Base-by-base conservation (phyloP, 2,797 vertebrate species). In the Scolopax bukidnonensis region DNA sequence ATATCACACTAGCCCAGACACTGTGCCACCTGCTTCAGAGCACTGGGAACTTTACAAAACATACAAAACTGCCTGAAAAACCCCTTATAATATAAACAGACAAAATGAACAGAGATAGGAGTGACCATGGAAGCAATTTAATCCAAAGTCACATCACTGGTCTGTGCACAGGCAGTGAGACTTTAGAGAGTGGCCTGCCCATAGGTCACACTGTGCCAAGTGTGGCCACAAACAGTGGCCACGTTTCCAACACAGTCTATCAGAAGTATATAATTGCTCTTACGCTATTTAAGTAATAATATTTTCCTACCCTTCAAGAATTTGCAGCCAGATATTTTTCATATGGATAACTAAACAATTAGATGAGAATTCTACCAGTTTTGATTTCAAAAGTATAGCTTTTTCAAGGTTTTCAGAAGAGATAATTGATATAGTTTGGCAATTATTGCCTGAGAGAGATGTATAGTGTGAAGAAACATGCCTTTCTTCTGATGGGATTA, bases 361-460 rank as follows among this genome's bases (percentile, higher is more conserved):
- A 80, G 50, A 74, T 51, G 61, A 67, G 92, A 92, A 60, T 51
- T 88, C 16, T 64, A 13, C 64, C 70, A 24, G 6, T 65, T 91
- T 89, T 89, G 20, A n/a, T 79, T 92, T 86, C 0, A 57, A 41
- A 79, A 79, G 15, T 69, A 23, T 3, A 38, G 11, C 7, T 78
- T 83, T 82, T 75, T 48, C 65, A 30, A 65, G 68, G 41, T 61
- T 91, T 84, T 80, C n/a, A 11, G 67, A 87, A 85, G 36, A 92
- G 53, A 23, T 56, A 75, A 51, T 67, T 84, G 47, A 32, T 70
- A 67, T 7, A 75, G 19, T 71, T 83, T 81, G 63, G 36, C 20
- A 70, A 48, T 59, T 77, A 19, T 47, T 84, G 10, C 36, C 56
- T 56, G 48, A 69, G 50, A 82, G 16, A 90, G 48, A 70, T 0